A percentile compares a stretch with the other conserved stretches of the same genome.
phyloP scores from a whole-genome alignment of 2,113 vertebrate species.

The Nannobrachium achirus region DNA sequence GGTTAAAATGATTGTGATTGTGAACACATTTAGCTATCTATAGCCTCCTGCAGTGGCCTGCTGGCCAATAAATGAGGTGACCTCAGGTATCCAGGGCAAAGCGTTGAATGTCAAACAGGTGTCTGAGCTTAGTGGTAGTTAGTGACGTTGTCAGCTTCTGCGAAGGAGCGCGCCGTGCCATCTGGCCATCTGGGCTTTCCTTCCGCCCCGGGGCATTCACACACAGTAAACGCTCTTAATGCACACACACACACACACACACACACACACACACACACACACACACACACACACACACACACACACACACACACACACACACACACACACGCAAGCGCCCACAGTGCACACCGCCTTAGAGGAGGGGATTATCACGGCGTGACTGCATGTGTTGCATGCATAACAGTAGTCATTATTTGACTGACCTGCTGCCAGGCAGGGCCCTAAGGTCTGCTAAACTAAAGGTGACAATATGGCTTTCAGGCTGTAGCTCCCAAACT shows the following conservation, averaged over 20 bases:
- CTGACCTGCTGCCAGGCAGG: no score
- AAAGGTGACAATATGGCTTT: no score
- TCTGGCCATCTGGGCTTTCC: constrained; percentile 63
- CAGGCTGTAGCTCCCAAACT: no score
- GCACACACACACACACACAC: not conserved
- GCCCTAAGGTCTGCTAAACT: no score
- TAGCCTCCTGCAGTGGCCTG: no score
- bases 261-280: not conserved
- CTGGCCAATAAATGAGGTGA: constrained; percentile 42
- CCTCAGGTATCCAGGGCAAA: constrained; percentile 55
- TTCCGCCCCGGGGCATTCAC: not conserved
- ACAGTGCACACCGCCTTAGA: no score
- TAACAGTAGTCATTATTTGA: no score
- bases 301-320: not conserved
- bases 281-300: not conserved
- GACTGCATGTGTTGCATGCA: no score
- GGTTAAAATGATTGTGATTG: no score
- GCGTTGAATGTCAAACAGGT: constrained; percentile 31
- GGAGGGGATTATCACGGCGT: no score
- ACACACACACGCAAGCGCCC: not conserved
- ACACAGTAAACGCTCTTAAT: not conserved
- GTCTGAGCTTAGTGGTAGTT: constrained; percentile 7
- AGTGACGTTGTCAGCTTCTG: constrained; percentile 58
- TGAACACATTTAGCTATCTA: no score
- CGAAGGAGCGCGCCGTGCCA: constrained; percentile 60